Base-by-base conservation (phyloP, 2,888 invertebrate genomes). In the Cepaea hortensis region DNA sequence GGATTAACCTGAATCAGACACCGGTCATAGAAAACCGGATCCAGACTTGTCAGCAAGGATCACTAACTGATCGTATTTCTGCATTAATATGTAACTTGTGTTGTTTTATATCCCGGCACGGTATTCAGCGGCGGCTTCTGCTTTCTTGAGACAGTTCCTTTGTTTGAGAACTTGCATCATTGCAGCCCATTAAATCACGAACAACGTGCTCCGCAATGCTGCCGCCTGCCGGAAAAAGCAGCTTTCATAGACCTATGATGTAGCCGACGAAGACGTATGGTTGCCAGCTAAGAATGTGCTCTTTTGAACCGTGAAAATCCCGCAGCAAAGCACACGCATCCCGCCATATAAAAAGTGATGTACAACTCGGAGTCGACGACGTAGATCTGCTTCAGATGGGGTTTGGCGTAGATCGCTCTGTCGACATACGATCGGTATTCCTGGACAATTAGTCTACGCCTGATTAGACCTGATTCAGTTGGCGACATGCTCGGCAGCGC, bases 391-490 rank as follows among this genome's bases (percentile, higher is more conserved):
- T 62, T 48, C 76, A 46, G 76, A 84, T 62, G 84, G 84, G 55
- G 23, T 61, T 65, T 76, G 68, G 3, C 84, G 15, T 18, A 72
- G 61, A 55, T 23, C 23, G 50, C 72, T 23, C 23, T 72, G 82
- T 23, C 76, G 65, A 48, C 62, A 65, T 83, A 62, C 48, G 75
- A 75, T 75, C 62, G 46, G 61, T 61, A 65, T 84, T 84, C 83
- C 55, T 76, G 75, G 35, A 61, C 84, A 75, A 75, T 76, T 76
- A 84, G 13, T 23, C 11, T 20, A 65, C 76, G 84, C 76, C 65
- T 84, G 84, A 84, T 84, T 84, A 84, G 76, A 46, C 65, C 3
- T 62, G 84, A 62, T 76, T 84, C 84, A 76, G 76, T 84, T 62
- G 62, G 84, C 84, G 55, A 76, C 62, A 84, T 76, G 61, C 75